Evolutionary conservation across 2,113 vertebrate genomes (phyloP), one percentile per base, ranked within the genome.

Genomic region (Pleuronectes platessa): DNA sequence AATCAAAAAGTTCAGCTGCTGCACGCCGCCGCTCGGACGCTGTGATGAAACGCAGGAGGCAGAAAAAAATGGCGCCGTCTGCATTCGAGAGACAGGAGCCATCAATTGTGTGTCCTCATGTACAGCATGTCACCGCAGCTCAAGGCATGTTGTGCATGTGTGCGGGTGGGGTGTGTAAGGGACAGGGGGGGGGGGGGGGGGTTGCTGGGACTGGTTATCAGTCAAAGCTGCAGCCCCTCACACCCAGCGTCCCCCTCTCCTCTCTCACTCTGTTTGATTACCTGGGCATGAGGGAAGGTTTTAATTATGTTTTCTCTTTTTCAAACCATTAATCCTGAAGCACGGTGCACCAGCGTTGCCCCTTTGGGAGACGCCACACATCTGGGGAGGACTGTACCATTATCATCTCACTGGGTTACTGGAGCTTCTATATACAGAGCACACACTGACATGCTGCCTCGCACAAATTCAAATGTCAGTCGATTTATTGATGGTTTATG

Each of bases 271-370:
- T 64, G 56, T 86, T 68, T 80, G 74, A 92, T 89, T 78, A 87
- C 76, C 80, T 88, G 56, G 64, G 76, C 74, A 88, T 59, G 61
- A 82, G 66, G 71, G 74, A 82, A 83, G 67, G 80, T 89, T 92
- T 93, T 90, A 88, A 92, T 92, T 88, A 90, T 86, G 83, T 83
- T 93, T 92, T 87, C 68, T 86, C 90, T 88, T 85, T 91, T 86
- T 83, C 80, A 82, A 82, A 89, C 66, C 60, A 91, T 90, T 90
- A 88, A 88, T 94, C 89, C 76, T 80, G 78, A 77, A 80, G 79
- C 76, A 71, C 86, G 76, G 81, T 75, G 73, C 75, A 84, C 74
- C 60, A 79, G 77, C 86, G 83, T 81, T 78, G 55, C 87, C 86
- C 82, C 82, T 55, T 31, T 24, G 81, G 86, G 86, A 85, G 53